phyloP scores from a whole-genome alignment of 2,113 vertebrate genomes.

The Bombycilla garrulus region DNA sequence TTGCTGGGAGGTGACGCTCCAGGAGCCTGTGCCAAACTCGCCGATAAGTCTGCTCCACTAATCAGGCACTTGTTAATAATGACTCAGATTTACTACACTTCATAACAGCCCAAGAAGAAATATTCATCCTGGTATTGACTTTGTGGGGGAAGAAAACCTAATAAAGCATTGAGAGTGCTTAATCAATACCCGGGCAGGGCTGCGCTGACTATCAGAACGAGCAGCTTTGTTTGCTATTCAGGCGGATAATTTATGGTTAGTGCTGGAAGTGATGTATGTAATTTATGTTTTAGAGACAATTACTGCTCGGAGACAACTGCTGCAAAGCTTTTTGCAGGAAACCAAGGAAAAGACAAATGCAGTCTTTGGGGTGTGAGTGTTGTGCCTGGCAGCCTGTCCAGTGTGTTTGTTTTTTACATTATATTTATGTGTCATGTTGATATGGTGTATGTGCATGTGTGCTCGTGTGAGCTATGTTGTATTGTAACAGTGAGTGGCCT shows the following conservation, averaged over 20 bases:
- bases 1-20: not conserved
- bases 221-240: conserved; percentile 49
- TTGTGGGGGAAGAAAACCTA: conserved; percentile 49
- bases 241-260: conserved; percentile 40
- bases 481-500: not conserved
- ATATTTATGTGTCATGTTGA: fast-evolving
- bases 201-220: not conserved
- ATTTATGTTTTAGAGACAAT: conserved; percentile 57
- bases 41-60: not conserved
- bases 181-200: conserved; percentile 38
- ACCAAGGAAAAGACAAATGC: not conserved
- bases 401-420: not conserved
- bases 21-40: not conserved
- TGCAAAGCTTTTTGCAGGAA: conserved; percentile 4
- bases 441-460: not conserved
- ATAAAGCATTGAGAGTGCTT: conserved; percentile 54
- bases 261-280: conserved; percentile 44
- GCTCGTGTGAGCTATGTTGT: fast-evolving
- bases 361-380: not conserved
- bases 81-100: conserved; percentile 45
- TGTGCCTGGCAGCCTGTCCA: not conserved
- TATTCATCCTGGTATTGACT: conserved; percentile 52
- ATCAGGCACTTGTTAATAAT: conserved; percentile 27
- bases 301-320: not conserved
- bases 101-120: conserved; percentile 38